Conservation (phyloP, 2,797 vertebrate genomes). For the Peromyscus nudipes region DNA sequence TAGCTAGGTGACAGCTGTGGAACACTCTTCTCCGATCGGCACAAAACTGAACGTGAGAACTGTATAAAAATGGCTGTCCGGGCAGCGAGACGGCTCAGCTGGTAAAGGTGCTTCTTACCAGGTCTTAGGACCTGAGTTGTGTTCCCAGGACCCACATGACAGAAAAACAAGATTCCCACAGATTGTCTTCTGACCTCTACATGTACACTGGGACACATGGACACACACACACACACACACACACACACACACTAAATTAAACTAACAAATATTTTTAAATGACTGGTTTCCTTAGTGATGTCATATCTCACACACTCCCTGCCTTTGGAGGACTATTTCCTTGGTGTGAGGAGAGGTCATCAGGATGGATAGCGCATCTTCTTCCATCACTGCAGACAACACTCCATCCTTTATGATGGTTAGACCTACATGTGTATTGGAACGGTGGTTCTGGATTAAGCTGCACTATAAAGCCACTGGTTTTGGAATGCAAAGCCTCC, state of each 20-base stretch:
- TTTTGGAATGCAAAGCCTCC: conserved; percentile 28
- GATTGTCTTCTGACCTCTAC: background rate
- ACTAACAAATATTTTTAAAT: background rate
- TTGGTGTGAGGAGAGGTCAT: background rate
- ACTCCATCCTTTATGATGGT: background rate
- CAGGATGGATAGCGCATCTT: conserved; percentile 6
- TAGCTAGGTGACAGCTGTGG: conserved; percentile 17
- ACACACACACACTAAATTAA: background rate
- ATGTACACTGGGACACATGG: background rate
- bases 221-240: background rate
- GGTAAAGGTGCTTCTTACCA: background rate
- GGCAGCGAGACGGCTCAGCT: background rate
- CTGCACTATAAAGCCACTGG: background rate
- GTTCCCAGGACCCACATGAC: background rate
- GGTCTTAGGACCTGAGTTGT: background rate
- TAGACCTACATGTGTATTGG: background rate
- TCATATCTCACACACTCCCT: background rate
- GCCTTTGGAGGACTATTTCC: background rate
- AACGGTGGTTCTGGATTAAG: conserved; percentile 5
- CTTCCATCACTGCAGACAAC: background rate
- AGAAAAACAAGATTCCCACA: background rate
- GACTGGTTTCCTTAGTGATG: background rate
- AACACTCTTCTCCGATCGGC: conserved; percentile 36
- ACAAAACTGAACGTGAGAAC: conserved; percentile 9
- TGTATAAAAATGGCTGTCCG: background rate